Conservation (phyloP, 2,113 vertebrate species). For the Petromus typicus region DNA sequence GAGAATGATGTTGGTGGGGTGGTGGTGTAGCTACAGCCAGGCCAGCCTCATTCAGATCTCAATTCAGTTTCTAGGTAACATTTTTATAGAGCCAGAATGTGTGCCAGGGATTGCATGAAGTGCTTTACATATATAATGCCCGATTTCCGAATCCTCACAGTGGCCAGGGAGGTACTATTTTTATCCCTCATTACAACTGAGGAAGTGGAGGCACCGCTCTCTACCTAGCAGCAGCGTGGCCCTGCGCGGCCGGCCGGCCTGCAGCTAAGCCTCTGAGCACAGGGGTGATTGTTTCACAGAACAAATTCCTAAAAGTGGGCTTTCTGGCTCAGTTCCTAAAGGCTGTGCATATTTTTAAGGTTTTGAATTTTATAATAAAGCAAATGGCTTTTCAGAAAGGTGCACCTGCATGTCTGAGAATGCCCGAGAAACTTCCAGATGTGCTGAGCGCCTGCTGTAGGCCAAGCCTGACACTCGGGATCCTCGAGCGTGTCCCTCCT, state of each 20-base stretch:
- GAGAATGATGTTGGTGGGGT: not conserved
- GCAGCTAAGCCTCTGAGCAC: not conserved
- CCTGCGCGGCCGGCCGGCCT: accelerated
- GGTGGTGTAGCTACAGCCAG: not conserved
- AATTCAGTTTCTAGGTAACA: not conserved
- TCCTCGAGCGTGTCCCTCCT: too few species aligned
- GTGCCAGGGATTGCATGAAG: not conserved
- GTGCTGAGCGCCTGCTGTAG: accelerated
- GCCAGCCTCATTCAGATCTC: not conserved
- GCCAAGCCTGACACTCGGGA: not conserved
- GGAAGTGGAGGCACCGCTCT: not conserved
- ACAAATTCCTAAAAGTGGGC: not conserved
- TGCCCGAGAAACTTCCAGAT: not conserved
- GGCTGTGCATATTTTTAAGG: not conserved
- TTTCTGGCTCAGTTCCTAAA: not conserved
- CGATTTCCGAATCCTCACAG: not conserved
- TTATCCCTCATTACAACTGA: not conserved
- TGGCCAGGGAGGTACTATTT: not conserved
- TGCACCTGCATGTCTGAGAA: not conserved
- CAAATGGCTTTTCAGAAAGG: slow-evolving; percentile 22
- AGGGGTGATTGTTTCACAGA: not conserved
- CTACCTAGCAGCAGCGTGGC: not conserved
- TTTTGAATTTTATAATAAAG: not conserved
- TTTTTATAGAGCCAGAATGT: not conserved
- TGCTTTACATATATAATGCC: not conserved